phyloP scores from a whole-genome alignment of 1,140 invertebrate genomes.

The Pomacea maculata region DNA sequence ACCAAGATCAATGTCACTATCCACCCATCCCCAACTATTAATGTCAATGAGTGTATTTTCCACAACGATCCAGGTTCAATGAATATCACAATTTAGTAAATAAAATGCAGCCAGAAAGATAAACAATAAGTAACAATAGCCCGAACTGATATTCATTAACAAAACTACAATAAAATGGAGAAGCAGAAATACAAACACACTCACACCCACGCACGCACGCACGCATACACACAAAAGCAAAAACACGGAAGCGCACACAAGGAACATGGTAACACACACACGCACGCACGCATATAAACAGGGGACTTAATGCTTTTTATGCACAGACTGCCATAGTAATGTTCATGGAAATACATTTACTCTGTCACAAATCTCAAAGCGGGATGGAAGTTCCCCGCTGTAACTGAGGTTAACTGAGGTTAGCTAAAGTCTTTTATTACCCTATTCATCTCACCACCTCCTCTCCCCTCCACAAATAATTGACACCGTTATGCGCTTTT shows the following conservation, averaged over 20 bases:
- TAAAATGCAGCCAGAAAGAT: no score
- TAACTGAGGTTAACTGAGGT: background rate
- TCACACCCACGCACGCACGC: background rate
- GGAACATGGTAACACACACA: constrained; percentile 69
- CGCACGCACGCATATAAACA: constrained; percentile 93
- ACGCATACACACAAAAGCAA: background rate
- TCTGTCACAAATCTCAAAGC: no score
- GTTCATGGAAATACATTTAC: no score
- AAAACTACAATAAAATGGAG: no score
- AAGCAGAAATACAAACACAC: background rate
- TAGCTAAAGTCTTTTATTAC: background rate
- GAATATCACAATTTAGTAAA: background rate
- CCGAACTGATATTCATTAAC: no score
- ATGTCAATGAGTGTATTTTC: background rate
- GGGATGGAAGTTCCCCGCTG: background rate
- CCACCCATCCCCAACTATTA: background rate
- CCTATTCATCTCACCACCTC: constrained; percentile 78
- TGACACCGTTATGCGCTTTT: no score
- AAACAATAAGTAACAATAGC: no score
- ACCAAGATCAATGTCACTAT: no score
- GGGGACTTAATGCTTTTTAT: constrained; percentile 71
- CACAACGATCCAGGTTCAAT: background rate
- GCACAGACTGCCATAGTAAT: no score
- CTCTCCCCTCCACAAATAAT: constrained; percentile 8
- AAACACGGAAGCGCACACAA: no score